Percentiles rank a stretch among this genome's conserved stretches.
Conservation (phyloP, 2,113 vertebrate species). For the Phocoena sinus region DNA sequence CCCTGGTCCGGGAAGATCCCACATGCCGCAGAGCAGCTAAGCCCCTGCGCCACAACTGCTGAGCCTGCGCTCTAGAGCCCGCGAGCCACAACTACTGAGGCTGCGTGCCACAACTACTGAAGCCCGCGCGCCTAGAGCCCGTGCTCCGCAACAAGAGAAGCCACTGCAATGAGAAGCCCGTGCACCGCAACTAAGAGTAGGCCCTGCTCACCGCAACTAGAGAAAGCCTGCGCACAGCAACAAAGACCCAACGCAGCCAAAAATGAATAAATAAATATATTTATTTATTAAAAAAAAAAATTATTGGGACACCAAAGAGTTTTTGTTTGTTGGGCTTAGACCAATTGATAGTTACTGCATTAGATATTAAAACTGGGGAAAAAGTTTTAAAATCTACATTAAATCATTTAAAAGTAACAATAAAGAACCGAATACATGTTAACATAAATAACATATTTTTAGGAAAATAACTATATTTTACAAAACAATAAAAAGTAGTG, state of each 20-base stretch:
- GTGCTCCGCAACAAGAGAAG: background rate
- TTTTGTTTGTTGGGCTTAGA: background rate
- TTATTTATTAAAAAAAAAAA: background rate
- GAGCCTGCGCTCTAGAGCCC: background rate
- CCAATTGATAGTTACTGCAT: background rate
- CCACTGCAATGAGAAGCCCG: background rate
- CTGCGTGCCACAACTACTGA: background rate
- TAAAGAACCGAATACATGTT: background rate
- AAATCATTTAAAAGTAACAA: constrained; percentile 7
- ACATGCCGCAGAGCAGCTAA: background rate
- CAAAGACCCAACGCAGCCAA: background rate
- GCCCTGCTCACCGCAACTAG: background rate
- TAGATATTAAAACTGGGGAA: background rate
- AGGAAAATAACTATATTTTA: background rate
- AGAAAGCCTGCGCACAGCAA: background rate
- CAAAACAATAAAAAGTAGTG: background rate
- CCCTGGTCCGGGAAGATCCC: background rate
- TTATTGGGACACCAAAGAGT: background rate
- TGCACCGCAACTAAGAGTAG: accelerated
- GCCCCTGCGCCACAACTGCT: background rate
- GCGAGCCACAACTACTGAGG: background rate
- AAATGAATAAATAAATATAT: background rate
- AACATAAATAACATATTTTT: background rate
- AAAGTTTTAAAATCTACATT: constrained; percentile 2
- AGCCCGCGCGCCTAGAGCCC: background rate